Evolutionary conservation across 2,113 vertebrate genomes (phyloP).

Genomic region (Pollachius pollachius): DNA sequence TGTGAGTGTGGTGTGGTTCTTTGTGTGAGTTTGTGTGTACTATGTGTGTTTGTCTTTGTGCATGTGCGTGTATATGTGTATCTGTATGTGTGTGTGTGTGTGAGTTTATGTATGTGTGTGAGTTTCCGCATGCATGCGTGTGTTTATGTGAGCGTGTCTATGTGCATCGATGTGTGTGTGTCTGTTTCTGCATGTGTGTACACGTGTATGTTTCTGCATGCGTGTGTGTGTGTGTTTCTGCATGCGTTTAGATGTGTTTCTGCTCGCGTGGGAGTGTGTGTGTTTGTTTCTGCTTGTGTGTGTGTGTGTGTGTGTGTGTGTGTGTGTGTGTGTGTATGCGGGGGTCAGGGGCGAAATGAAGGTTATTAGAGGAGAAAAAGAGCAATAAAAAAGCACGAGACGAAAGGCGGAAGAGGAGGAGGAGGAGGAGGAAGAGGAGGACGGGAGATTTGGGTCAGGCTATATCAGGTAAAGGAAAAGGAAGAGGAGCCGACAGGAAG

Average conservation of each 20-base stretch:
- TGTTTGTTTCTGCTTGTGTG: neutral
- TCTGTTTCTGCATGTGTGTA: no score
- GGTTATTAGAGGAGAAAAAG: conserved; percentile 55
- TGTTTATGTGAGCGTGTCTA: no score
- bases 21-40: neutral
- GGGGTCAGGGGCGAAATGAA: conserved; percentile 47
- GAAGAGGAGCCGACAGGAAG: conserved; percentile 21
- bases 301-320: neutral
- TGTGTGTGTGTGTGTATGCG: neutral
- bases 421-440: conserved; percentile 19
- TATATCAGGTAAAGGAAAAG: neutral
- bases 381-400: conserved; percentile 41
- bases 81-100: no score
- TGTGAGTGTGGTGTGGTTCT: conserved; percentile 26
- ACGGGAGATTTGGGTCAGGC: conserved; percentile 13
- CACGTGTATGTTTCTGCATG: no score
- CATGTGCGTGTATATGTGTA: no score
- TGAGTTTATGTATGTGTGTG: no score
- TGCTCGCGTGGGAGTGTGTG: no score
- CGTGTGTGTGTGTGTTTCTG: no score
- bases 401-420: neutral
- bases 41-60: no score
- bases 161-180: no score
- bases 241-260: neutral
- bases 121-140: no score